phyloP scores from a whole-genome alignment of 2,113 vertebrate species.

The Cardinalis cardinalis region DNA sequence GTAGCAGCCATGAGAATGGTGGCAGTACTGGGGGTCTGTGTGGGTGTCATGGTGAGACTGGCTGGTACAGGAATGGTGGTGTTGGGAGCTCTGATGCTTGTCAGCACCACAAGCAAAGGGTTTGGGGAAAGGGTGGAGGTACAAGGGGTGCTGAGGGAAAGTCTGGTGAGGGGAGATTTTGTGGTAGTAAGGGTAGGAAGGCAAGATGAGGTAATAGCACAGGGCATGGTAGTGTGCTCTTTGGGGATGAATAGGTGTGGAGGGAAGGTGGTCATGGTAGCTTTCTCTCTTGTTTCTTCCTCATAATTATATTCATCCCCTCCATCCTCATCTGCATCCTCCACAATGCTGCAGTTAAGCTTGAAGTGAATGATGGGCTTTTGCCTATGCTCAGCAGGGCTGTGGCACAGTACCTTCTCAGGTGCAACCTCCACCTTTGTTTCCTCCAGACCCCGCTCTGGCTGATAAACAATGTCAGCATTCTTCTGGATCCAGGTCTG shows the following conservation, averaged over 20 bases:
- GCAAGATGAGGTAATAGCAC: neutral
- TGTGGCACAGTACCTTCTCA: conserved; percentile 7
- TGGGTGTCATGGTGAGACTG: neutral
- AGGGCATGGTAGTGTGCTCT: neutral
- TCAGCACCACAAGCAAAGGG: neutral
- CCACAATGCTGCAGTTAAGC: neutral
- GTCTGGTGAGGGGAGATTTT: too few relatives aligned
- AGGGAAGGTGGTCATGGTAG: rapidly evolving
- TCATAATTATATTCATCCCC: rapidly evolving
- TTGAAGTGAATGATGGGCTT: neutral
- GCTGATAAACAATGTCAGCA: neutral
- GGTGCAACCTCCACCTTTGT: conserved; percentile 12
- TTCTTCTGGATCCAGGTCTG: conserved; percentile 24
- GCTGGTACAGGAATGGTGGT: neutral
- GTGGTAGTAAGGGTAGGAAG: neutral
- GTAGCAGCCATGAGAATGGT: rapidly evolving
- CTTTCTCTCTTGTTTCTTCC: neutral
- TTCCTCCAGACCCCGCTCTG: neutral
- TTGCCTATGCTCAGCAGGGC: neutral
- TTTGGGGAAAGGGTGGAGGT: neutral
- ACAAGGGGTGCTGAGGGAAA: neutral
- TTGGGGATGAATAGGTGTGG: neutral
- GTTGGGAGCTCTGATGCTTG: neutral
- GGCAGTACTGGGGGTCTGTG: neutral
- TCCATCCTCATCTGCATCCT: neutral